Base-by-base conservation (phyloP, 1,140 invertebrate species). In the Pogonomyrmex barbatus region DNA sequence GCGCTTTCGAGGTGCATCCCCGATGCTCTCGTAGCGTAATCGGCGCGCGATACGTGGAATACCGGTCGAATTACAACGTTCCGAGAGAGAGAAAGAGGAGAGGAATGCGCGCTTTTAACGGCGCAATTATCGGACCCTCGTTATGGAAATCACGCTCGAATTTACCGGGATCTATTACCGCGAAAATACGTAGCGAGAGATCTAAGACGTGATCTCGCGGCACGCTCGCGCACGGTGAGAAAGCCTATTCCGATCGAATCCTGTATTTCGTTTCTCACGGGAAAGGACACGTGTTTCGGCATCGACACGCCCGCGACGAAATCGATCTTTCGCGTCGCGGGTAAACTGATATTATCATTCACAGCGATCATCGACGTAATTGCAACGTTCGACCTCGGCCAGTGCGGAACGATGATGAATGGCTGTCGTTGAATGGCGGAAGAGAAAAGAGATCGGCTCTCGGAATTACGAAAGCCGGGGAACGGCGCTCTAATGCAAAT, bases 31-130 rank as follows among this genome's bases (percentile, higher is more conserved):
- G 91, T 87, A 88, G 89, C 83, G 87, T 91, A 91, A 92, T 92
- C 88, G 83, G 75, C 42, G 83, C 12, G 24, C 10, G 10, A 10
- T 45, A 47, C 52, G 78, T n/a, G 78, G 86, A 73, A 78, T 52
- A 67, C 87, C 87, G 71, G 76, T 90, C 88, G 84, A 89, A 92
- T 94, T 91, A 92, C 92, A 91, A 93, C 93, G 89, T 92, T 92
- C 89, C 87, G 86, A 87, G 76, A 89, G 83, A 60, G 56, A 36
- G 68, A 60, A 52, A 30, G 33, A 39, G 62, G 68, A 39, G 86
- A 91, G 78, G 88, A 91, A 79, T 89, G 73, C 76, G 60, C 56
- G 85, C 65, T 47, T 89, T 93, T 93, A 93, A 93, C 90, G 88
- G 89, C 87, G 82, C 88, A 93, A 93, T 86, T 91, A 92, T 93